Percentiles rank a stretch among this genome's conserved stretches.
Evolutionary conservation across 2,113 vertebrate species (phyloP).

Genomic region (Protobothrops flavoviridis): DNA sequence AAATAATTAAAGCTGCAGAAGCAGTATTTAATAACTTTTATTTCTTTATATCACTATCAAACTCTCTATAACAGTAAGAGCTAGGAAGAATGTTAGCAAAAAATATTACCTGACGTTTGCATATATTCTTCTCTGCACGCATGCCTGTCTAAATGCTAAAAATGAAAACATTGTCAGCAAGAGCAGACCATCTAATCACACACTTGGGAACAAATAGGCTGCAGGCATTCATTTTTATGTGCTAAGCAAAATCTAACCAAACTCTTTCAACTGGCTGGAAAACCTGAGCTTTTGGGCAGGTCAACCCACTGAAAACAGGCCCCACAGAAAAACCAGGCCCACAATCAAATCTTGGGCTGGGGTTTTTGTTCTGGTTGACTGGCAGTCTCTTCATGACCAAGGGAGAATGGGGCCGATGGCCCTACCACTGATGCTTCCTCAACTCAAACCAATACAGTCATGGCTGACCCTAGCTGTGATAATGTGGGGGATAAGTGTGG

Average conservation of each 20-base stretch:
- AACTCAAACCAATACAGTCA: background rate
- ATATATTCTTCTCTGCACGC: background rate
- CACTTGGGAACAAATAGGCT: background rate
- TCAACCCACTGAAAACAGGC: background rate
- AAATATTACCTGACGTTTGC: background rate
- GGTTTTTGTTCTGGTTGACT: background rate
- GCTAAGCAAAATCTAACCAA: background rate
- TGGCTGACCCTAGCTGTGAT: too few species aligned
- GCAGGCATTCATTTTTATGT: background rate
- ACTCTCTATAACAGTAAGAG: background rate
- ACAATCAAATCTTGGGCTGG: background rate
- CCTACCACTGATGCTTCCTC: background rate
- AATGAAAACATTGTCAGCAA: background rate
- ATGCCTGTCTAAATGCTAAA: background rate
- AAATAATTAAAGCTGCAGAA: background rate
- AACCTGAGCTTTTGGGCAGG: background rate
- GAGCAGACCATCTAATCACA: background rate
- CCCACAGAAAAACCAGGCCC: background rate
- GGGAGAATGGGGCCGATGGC: background rate
- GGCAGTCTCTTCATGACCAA: background rate
- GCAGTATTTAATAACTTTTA: background rate
- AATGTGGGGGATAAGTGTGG: too few species aligned
- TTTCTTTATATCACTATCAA: background rate
- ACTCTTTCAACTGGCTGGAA: background rate
- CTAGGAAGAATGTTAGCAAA: background rate